Evolutionary conservation across 2,797 vertebrate species (phyloP).

Genomic region (Rhinella marina): DNA sequence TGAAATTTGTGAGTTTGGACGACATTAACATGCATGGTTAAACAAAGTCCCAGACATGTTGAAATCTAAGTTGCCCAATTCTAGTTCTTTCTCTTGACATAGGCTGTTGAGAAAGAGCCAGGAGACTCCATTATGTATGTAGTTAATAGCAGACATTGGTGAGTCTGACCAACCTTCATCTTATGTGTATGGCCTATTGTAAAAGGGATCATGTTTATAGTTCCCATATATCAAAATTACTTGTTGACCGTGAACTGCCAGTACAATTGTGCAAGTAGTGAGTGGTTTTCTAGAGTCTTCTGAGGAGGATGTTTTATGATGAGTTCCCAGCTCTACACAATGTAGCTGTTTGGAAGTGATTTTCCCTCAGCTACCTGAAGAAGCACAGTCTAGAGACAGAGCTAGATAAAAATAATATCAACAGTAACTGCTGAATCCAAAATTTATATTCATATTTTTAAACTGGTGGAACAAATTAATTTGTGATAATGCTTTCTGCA

Average conservation of each 20-base stretch:
- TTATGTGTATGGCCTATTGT: not conserved
- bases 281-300: not conserved
- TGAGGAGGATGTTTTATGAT: not conserved
- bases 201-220: not conserved
- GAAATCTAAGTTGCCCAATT: no score
- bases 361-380: no score
- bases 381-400: not conserved
- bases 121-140: no score
- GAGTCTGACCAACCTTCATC: not conserved
- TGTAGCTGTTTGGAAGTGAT: not conserved
- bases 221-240: not conserved
- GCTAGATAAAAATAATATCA: not conserved
- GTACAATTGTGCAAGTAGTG: not conserved
- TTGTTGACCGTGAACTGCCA: not conserved
- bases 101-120: no score
- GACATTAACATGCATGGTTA: no score
- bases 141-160: not conserved
- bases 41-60: no score
- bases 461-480: not conserved
- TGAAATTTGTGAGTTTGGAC: no score
- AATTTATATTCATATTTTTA: not conserved
- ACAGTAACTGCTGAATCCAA: not conserved
- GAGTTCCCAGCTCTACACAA: not conserved
- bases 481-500: not conserved
- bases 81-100: no score